Conservation (phyloP, 2,888 invertebrate genomes). For the Lysandra bellargus region DNA sequence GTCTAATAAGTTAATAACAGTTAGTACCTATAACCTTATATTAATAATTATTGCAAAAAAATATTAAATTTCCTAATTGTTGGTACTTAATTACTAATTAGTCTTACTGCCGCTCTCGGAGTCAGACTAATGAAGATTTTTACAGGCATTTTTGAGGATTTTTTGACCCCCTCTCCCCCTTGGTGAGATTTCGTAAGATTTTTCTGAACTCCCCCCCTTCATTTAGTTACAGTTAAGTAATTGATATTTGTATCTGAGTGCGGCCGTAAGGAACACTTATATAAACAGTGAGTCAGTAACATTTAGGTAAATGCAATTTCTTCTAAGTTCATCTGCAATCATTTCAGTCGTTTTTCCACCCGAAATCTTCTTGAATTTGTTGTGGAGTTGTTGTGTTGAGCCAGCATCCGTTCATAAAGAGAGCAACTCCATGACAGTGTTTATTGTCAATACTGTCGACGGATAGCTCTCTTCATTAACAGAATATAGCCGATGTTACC, state of each 20-base stretch:
- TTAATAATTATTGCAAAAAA: neutral
- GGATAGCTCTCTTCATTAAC: conserved; percentile 99
- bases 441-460: conserved; percentile 97
- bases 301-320: neutral
- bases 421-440: conserved; percentile 99
- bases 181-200: too few relatives aligned
- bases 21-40: neutral
- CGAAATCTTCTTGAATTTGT: conserved; percentile 26
- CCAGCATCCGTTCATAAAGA: conserved; percentile 96
- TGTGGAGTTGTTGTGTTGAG: conserved; percentile 57
- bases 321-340: conserved; percentile 1
- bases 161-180: too few relatives aligned
- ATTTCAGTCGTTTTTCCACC: conserved; percentile 16
- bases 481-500: conserved; percentile 66
- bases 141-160: too few relatives aligned
- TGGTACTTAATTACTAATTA: too few relatives aligned
- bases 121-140: too few relatives aligned
- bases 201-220: too few relatives aligned
- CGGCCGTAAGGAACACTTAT: too few relatives aligned
- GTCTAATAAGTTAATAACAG: neutral
- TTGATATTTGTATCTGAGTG: too few relatives aligned
- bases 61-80: too few relatives aligned
- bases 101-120: too few relatives aligned
- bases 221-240: too few relatives aligned
- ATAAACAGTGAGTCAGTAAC: too few relatives aligned